Base-by-base conservation (phyloP, 2,113 vertebrate genomes). In the Cyanoramphus novaezelandiae region DNA sequence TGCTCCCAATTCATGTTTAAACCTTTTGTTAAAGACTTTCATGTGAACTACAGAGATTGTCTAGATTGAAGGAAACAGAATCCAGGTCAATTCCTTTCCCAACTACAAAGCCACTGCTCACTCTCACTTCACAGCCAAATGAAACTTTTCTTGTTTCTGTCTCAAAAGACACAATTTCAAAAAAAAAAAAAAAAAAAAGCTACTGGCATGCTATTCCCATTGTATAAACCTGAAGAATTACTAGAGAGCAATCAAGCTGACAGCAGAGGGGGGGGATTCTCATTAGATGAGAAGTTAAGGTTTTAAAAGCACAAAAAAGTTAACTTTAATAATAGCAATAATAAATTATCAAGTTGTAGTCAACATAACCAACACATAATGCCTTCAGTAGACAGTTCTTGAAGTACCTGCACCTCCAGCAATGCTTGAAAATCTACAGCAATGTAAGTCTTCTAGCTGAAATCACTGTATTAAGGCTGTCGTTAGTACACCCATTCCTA, bases 381-480 rank as follows among this genome's bases (percentile, higher is more conserved):
- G 62, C 82, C 91, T 80, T 83, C 39, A 71, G 44, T 6, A 70
- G 67, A 72, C 57, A 59, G 93, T 71, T 87, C 92, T 86, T 75
- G 39, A 88, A 96, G 89, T 93, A 96, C 84, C 68, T 23, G 9
- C 65, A 89, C 63, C 68, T 96, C 88, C 83, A 97, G 83, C 89
- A 95, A 44, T 77, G 72, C 44, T 92, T 74, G 76, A 93, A 96
- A 97, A 94, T 85, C 86, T 92, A 92, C 79, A 97, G 92, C 52
- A 92, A 89, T 89, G 96, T 95, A 94, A 77, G 49, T 62, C 70
- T 74, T 81, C 64, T 67, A 47, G 33, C 21, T 93, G 86, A 97
- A 95, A 93, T 88, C 87, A 96, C 86, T 95, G 37, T 83, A 95
- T 92, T 95, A 94, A 86, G 68, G 57, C 53, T 93, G 93, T 93